Evolutionary conservation across 2,113 vertebrate genomes (phyloP), one percentile per base, ranked within the genome.

Genomic region (Turdus rufiventris): DNA sequence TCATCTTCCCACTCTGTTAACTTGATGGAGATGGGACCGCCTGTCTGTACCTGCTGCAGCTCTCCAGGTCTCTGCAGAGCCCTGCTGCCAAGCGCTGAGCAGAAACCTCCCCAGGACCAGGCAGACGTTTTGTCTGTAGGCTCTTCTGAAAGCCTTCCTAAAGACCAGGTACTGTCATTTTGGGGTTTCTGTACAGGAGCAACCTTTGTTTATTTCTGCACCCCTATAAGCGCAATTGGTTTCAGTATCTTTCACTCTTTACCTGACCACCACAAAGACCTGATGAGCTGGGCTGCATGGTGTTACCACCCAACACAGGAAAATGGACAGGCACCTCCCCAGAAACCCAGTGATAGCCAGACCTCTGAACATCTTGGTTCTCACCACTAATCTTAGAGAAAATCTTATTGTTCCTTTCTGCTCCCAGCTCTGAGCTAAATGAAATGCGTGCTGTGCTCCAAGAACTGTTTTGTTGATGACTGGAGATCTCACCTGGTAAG

Each of bases 401-500:
- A 65, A 45, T 31, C 10, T 43, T 36, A 24, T 7, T 34, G 38
- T 24, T 53, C 54, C 61, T 34, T 56, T 66, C 45, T 12, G 51
- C 31, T 61, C 33, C 63, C 25, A 50, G 34, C 33, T 57, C 15
- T 10, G 43, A 19, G 21, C 45, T 18, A 42, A 67, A 53, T 24
- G 31, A 48, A 53, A 28, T 1, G 8, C 1, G 1, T 3, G 28
- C 19, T 3, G 21, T 23, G 33, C 33, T 40, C 81, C 16, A 63
- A 48, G 26, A 40, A 38, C 45, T 23, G 12, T 25, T 72, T 18
- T 42, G 23, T 25, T 14, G 63, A 84, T 57, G 45, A 57, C 31
- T 43, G 7, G 12, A 42, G 15, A 57, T 87, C 98, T 98, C 96
- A 99, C 99, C 97, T 99, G 99, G 89, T 99, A 98, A 70, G 99